Base-by-base conservation (phyloP, 2,888 invertebrate species). In the Tachina lurida region DNA sequence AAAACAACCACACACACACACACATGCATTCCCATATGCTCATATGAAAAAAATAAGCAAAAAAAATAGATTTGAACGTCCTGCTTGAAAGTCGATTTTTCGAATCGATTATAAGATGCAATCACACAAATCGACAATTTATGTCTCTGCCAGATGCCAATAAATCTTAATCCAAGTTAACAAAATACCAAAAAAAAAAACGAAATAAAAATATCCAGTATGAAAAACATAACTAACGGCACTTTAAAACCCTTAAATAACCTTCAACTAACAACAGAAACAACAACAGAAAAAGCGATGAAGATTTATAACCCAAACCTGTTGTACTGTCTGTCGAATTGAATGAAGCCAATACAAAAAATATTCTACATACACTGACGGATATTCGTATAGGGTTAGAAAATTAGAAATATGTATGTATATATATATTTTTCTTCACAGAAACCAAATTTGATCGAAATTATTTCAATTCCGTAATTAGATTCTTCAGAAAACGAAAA, bases 121-220 rank as follows among this genome's bases (percentile, higher is more conserved):
- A 92, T 92, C 91, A 91, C 90, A 91, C 91, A 91, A 92, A 90
- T 91, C 91, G 92, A 91, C 90, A 91, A 92, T 92, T 89, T 90
- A 90, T 90, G 88, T 88, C 88, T 87, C 67, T 87, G 87, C 87
- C 89, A 88, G 84, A 89, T 87, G 87, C 81, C 89, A 89, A 92
- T 92, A 92, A 92, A 92, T 92, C 92, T 91, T 90, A 87, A 86
- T 87, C 83, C 74, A 79, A 83, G 87, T 80, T 47, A 84, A 68
- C 58, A 81, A 63, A 71, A 73, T 63, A 58, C 49, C n/a, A n/a
- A n/a, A 63, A n/a, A n/a, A 73, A 63, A 39, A 70, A 41, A 60
- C 15, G 15, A 39, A 63, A 41, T 43, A 68, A 49, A 31, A 77
- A 31, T 39, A 52, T 56, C 70, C 75, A 52, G 39, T 56, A 54